Conservation (phyloP, 2,888 invertebrate genomes). For the Octonoba sinensis region DNA sequence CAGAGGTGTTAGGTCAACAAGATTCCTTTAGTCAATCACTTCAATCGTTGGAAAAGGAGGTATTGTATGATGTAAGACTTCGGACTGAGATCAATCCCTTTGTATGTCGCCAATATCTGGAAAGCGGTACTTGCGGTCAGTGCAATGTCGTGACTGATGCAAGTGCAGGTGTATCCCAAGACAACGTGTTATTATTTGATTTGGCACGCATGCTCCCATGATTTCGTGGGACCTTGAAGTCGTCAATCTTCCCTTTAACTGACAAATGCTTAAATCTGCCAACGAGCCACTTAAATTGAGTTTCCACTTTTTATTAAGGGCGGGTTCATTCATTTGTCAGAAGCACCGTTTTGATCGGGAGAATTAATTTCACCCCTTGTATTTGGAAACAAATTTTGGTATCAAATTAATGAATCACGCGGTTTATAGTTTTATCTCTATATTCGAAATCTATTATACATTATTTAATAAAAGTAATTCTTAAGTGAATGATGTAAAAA, state of each 20-base stretch:
- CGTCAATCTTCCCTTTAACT: conserved; percentile 55
- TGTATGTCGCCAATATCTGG: conserved; percentile 30
- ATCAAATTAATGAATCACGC: neutral
- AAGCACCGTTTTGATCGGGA: conserved; percentile 8
- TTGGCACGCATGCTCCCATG: conserved; percentile 44
- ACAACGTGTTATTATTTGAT: conserved; percentile 59
- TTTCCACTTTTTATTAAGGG: conserved; percentile 25
- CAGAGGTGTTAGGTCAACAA: too few relatives aligned
- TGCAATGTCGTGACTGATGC: conserved; percentile 43
- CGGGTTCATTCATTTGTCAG: conserved; percentile 14
- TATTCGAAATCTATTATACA: neutral
- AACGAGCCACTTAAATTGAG: conserved; percentile 27
- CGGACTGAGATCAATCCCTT: conserved; percentile 27
- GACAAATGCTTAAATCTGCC: conserved; percentile 27
- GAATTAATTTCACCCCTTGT: too few relatives aligned
- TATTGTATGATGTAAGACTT: neutral
- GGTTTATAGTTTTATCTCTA: conserved; percentile 6
- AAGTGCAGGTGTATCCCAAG: conserved; percentile 43
- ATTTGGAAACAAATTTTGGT: too few relatives aligned
- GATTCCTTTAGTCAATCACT: too few relatives aligned
- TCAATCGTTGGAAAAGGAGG: too few relatives aligned
- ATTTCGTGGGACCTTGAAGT: conserved; percentile 34
- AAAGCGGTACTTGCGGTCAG: conserved; percentile 38
- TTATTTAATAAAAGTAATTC: too few relatives aligned
- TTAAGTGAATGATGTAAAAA: too few relatives aligned